Percentiles rank a stretch among this genome's conserved stretches.
Conservation (phyloP, 2,888 invertebrate genomes). For the Ennomos quercinarius region DNA sequence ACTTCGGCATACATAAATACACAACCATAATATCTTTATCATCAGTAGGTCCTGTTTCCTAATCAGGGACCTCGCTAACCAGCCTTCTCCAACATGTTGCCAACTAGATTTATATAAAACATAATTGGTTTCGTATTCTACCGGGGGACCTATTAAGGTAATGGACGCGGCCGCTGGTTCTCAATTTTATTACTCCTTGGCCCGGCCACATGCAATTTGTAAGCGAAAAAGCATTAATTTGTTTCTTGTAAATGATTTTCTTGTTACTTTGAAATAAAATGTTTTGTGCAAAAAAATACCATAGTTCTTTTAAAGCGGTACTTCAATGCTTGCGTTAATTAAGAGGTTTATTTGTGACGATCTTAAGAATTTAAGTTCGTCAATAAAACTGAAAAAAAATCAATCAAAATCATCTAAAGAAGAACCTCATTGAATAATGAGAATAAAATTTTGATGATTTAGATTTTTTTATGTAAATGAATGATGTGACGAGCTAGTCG, state of each 20-base stretch:
- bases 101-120: constrained; percentile 58
- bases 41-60: background rate
- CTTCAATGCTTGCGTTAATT: too few relatives aligned
- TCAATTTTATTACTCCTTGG: constrained; percentile 50
- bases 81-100: constrained; percentile 21
- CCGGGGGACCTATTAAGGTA: constrained; percentile 62
- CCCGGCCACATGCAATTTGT: constrained; percentile 44
- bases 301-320: too few relatives aligned
- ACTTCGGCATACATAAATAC: background rate
- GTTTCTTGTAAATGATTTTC: constrained; percentile 42
- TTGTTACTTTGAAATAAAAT: background rate
- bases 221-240: constrained; percentile 42
- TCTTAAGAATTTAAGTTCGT: too few relatives aligned
- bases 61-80: background rate
- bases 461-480: too few relatives aligned
- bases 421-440: too few relatives aligned
- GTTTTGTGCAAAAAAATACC: background rate
- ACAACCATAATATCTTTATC: background rate
- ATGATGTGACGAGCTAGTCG: too few relatives aligned
- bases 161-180: constrained; percentile 58
- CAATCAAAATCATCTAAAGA: too few relatives aligned
- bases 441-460: too few relatives aligned
- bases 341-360: too few relatives aligned
- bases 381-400: too few relatives aligned
- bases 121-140: constrained; percentile 68